phyloP scores from a whole-genome alignment of 2,797 vertebrate genomes.

The Gambusia yucatana region DNA sequence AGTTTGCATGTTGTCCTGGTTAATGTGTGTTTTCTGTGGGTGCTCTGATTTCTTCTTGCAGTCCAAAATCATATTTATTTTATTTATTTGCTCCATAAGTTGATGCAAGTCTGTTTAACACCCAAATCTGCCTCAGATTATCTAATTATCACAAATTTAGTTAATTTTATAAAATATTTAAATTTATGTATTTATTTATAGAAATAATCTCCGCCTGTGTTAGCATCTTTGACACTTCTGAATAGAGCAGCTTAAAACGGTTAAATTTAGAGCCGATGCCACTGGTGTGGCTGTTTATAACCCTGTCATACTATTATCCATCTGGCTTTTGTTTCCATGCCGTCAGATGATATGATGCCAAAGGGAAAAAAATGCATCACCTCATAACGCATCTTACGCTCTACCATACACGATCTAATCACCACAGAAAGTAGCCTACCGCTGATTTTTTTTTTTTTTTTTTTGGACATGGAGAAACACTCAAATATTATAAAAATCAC shows the following conservation, averaged over 20 bases:
- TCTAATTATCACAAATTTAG: background rate
- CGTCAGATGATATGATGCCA: background rate
- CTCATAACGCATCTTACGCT: background rate
- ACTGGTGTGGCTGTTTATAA: background rate
- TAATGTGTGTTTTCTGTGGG: background rate
- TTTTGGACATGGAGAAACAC: background rate
- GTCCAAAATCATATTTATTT: too few species aligned
- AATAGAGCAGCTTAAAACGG: background rate
- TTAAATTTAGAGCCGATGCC: background rate
- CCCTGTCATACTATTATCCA: background rate
- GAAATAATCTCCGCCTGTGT: background rate
- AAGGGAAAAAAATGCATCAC: background rate
- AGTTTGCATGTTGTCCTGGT: background rate
- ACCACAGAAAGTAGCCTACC: background rate
- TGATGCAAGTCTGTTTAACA: background rate
- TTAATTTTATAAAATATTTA: background rate
- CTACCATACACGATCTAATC: background rate
- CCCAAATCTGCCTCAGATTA: background rate
- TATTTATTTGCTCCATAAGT: background rate
- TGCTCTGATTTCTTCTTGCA: background rate
- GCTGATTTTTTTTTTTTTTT: background rate
- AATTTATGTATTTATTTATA: background rate
- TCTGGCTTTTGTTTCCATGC: background rate
- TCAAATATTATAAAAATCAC: background rate
- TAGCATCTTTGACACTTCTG: background rate